Conservation (phyloP, 2,797 vertebrate species). For the Hippocampus kuda region DNA sequence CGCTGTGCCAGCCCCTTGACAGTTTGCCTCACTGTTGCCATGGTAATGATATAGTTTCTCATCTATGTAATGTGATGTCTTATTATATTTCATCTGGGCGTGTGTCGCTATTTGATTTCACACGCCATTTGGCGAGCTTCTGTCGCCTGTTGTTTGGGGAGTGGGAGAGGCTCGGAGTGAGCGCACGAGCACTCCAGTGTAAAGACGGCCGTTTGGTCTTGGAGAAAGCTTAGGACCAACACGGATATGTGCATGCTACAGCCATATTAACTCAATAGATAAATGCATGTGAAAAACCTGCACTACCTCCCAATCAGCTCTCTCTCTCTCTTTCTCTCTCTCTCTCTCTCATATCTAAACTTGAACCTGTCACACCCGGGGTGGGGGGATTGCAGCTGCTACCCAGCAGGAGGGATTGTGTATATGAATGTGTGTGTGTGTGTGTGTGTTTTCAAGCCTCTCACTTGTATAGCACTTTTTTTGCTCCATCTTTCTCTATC, state of each 20-base stretch:
- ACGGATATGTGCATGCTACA: constrained; percentile 18
- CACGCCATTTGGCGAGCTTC: constrained; percentile 58
- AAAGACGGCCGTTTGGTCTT: constrained; percentile 21
- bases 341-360: constrained; percentile 12
- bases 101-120: constrained; percentile 69
- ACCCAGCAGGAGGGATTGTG: constrained; percentile 62
- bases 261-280: constrained; percentile 17
- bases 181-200: constrained; percentile 20
- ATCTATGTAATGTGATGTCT: constrained; percentile 69
- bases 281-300: constrained; percentile 27
- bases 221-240: constrained; percentile 23
- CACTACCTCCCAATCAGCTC: constrained; percentile 28
- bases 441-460: constrained; percentile 33
- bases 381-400: constrained; percentile 49
- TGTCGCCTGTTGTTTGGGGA: constrained; percentile 26
- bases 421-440: constrained; percentile 24
- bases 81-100: constrained; percentile 64
- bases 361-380: constrained; percentile 31
- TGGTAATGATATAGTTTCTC: constrained; percentile 69
- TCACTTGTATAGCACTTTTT: constrained; percentile 36
- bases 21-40: constrained; percentile 63
- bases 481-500: constrained; percentile 30
- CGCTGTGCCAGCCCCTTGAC: constrained; percentile 58
- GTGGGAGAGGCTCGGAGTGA: constrained; percentile 39
- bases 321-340: constrained; percentile 12